phyloP scores from a whole-genome alignment of 2,113 vertebrate genomes.

The Pterocles gutturalis region DNA sequence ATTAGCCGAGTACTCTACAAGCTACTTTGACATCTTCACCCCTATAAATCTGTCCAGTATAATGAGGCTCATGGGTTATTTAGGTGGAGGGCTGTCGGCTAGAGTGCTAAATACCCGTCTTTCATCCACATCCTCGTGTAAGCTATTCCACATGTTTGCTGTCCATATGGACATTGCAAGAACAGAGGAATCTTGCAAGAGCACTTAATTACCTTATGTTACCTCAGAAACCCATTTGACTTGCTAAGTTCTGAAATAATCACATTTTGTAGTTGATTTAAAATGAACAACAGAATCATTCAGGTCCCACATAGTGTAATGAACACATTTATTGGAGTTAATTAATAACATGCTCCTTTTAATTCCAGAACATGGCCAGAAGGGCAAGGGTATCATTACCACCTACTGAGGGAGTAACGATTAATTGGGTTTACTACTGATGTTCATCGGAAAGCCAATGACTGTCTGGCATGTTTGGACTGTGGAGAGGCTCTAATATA shows the following conservation, averaged over 20 bases:
- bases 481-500: not conserved
- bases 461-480: not conserved
- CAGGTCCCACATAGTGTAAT: not conserved
- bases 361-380: not conserved
- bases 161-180: not conserved
- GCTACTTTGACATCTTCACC: constrained; percentile 35
- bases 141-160: not conserved
- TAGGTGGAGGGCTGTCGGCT: not conserved
- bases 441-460: not conserved
- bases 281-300: not conserved
- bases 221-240: not conserved
- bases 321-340: not conserved
- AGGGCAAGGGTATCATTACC: not conserved
- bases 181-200: not conserved
- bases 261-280: not conserved
- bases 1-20: constrained; percentile 21
- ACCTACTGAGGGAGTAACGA: not conserved
- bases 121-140: not conserved
- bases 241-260: not conserved
- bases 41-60: constrained; percentile 7
- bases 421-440: not conserved
- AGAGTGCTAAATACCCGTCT: not conserved
- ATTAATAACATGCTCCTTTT: not conserved
- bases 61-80: constrained; percentile 47
- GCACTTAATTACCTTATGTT: not conserved